Percentiles rank a stretch among this genome's conserved stretches.
These are phyloP conservation scores for Crocodylus rhombifer DNA, from an alignment of 2,797 vertebrate species.

Conservation along the genomic window DNA sequence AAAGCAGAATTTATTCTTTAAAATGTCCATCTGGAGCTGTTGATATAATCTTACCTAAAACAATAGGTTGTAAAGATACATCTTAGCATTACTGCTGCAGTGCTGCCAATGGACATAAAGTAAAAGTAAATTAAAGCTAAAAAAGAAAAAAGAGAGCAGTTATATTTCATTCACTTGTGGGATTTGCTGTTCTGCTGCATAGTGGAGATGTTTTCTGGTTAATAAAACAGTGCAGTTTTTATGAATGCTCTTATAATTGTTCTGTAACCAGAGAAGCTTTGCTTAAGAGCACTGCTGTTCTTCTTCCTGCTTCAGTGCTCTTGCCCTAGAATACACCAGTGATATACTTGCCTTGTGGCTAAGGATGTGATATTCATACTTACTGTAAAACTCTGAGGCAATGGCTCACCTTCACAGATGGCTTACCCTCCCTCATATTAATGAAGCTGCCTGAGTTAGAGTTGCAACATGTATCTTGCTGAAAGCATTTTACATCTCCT, in stretches of 20 bases:
- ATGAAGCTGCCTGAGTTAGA: conserved; percentile 10
- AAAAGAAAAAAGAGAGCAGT: neutral
- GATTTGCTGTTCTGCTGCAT: conserved; percentile 2
- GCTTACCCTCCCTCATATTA: conserved; percentile 36
- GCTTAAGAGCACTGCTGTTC: neutral
- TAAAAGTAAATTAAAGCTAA: conserved; percentile 78
- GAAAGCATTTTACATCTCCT: conserved; percentile 10
- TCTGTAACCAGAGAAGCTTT: conserved; percentile 42
- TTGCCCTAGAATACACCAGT: conserved; percentile 41
- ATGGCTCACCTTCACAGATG: conserved; percentile 30
- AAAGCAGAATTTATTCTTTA: conserved; percentile 91
- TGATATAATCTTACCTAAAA: conserved; percentile 84
- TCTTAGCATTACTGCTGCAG: conserved; percentile 76
- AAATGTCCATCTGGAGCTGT: conserved; percentile 91
- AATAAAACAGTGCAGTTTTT: conserved; percentile 37
- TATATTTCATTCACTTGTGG: neutral
- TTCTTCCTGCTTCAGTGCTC: conserved; percentile 4
- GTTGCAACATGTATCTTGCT: neutral
- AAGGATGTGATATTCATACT: conserved; percentile 45
- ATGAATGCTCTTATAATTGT: conserved; percentile 37
- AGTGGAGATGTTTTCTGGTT: conserved; percentile 23
- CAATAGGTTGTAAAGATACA: conserved; percentile 85
- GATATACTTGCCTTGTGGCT: conserved; percentile 53
- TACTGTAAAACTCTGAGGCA: conserved; percentile 20
- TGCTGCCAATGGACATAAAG: conserved; percentile 75